Percentiles rank a stretch among this genome's conserved stretches.
Conservation (phyloP, 2,113 vertebrate species). For the Eptesicus fuscus region DNA sequence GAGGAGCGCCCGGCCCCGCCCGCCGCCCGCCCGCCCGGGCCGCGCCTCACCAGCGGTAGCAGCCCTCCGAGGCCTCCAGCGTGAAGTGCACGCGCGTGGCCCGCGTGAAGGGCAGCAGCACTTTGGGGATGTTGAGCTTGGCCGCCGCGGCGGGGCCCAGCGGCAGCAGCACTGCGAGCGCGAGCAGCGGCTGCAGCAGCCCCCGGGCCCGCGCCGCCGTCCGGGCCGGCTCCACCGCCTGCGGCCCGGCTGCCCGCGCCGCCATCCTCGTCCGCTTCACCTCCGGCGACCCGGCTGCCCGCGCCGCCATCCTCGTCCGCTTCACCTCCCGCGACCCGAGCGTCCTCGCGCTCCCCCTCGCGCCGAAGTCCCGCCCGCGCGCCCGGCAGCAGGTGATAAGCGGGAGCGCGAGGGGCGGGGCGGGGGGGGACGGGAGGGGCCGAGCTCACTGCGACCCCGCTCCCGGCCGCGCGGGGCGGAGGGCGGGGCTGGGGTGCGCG, state of each 20-base stretch:
- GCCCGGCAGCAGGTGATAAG: slow-evolving; percentile 54
- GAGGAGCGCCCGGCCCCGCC: neutral
- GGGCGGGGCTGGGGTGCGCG: neutral
- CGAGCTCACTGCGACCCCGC: neutral
- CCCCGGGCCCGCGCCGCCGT: slow-evolving; percentile 55
- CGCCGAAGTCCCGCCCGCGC: neutral
- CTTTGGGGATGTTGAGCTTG: slow-evolving; percentile 93
- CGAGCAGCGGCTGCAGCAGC: neutral
- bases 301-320: slow-evolving; percentile 67
- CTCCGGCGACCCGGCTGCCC: neutral
- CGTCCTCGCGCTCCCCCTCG: neutral
- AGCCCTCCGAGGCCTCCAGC: slow-evolving; percentile 93
- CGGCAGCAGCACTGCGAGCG: slow-evolving; percentile 15
- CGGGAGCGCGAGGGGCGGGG: slow-evolving; percentile 35
- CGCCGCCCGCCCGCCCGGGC: neutral
- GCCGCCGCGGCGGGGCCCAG: slow-evolving; percentile 71
- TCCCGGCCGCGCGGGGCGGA: neutral
- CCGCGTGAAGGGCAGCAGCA: slow-evolving; percentile 91
- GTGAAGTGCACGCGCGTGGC: slow-evolving; percentile 92
- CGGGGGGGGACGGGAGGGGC: neutral
- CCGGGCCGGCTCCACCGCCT: neutral
- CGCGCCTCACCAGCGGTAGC: slow-evolving; percentile 94
- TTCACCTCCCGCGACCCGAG: neutral
- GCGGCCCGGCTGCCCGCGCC: slow-evolving; percentile 15
- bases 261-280: slow-evolving; percentile 67